Percentiles rank a stretch among this genome's conserved stretches.
These are phyloP conservation scores for Nebria brevicollis DNA, from an alignment of 2,888 invertebrate genomes.

Conservation along the genomic window DNA sequence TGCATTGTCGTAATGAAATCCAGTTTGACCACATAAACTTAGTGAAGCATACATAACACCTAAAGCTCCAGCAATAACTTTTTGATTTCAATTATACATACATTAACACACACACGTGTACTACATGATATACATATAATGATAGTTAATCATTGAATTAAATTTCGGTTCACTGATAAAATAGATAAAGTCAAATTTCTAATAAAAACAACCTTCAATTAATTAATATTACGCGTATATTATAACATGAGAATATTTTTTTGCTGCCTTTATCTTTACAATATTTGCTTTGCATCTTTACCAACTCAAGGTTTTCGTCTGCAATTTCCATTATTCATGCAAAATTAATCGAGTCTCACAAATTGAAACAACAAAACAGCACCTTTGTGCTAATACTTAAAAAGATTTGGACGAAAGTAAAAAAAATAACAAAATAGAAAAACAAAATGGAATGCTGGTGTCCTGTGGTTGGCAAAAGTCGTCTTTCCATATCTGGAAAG, in stretches of 20 bases:
- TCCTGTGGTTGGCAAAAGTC: constrained; percentile 33
- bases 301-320: not conserved
- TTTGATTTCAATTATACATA: too few relatives aligned
- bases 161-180: not conserved
- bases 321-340: not conserved
- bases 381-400: not conserved
- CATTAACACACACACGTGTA: too few relatives aligned
- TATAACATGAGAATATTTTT: not conserved
- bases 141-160: not conserved
- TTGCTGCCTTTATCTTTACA: not conserved
- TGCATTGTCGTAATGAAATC: not conserved
- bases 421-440: too few relatives aligned
- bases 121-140: too few relatives aligned
- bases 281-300: not conserved
- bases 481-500: constrained; percentile 42
- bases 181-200: not conserved
- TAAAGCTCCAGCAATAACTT: not conserved
- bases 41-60: not conserved
- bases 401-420: not conserved
- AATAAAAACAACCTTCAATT: not conserved
- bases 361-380: not conserved
- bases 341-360: not conserved
- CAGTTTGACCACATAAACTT: not conserved
- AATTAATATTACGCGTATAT: not conserved
- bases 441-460: not conserved